A percentile compares a stretch with the other conserved stretches of the same genome.
Evolutionary conservation across 2,888 invertebrate genomes (phyloP).

Genomic region (Drosophila suboccidentalis): DNA sequence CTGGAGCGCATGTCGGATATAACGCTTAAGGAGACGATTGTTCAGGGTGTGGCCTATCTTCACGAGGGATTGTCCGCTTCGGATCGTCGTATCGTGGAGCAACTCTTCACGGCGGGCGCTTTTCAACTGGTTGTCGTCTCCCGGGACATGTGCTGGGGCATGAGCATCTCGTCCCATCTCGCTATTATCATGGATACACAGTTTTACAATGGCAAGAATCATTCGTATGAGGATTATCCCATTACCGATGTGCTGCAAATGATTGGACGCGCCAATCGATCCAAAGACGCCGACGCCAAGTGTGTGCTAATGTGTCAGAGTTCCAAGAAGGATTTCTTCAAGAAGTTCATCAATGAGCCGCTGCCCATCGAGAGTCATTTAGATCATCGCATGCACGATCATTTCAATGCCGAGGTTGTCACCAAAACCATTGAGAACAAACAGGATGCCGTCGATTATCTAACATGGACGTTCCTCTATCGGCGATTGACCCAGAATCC

Average conservation of each 20-base stretch:
- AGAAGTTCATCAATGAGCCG: constrained; percentile 98
- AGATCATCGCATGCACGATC: constrained; percentile 99
- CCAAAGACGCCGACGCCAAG: constrained; percentile 97
- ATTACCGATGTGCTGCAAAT: constrained; percentile 98
- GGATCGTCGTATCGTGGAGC: constrained; percentile 96
- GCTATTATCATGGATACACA: constrained; percentile 96
- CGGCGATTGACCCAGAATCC: constrained; percentile 99
- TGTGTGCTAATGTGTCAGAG: constrained; percentile 98
- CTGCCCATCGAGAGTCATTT: constrained; percentile 98
- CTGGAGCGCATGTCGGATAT: constrained; percentile 95
- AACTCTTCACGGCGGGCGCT: constrained; percentile 96
- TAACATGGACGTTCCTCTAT: constrained; percentile 99
- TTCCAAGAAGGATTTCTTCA: constrained; percentile 99
- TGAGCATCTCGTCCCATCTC: constrained; percentile 96
- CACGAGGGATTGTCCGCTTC: constrained; percentile 96
- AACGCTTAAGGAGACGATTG: constrained; percentile 95
- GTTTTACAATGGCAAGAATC: constrained; percentile 89
- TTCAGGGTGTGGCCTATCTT: constrained; percentile 98
- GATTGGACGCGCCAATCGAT: constrained; percentile 98
- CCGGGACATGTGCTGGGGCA: constrained; percentile 96
- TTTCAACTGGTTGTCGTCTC: constrained; percentile 97
- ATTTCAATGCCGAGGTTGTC: constrained; percentile 99
- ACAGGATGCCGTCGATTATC: constrained; percentile 99
- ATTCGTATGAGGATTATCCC: constrained; percentile 98
- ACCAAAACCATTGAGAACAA: constrained; percentile 99